A percentile compares a stretch with the other conserved stretches of the same genome.
Conservation (phyloP, 2,888 invertebrate genomes). For the Ophioninae sp. region DNA sequence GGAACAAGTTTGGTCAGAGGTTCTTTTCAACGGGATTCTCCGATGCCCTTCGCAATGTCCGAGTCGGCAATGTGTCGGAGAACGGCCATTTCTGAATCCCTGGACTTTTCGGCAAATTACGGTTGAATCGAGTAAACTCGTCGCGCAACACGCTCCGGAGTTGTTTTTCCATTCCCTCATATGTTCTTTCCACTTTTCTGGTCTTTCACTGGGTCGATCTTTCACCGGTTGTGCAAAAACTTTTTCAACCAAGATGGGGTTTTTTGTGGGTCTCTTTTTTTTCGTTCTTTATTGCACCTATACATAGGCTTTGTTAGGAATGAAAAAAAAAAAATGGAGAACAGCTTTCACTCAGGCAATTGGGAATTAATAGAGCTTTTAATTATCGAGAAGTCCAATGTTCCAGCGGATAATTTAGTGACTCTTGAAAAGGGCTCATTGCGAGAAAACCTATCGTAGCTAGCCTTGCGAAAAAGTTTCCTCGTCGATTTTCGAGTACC, state of each 20-base stretch:
- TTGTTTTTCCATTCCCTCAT: conserved; percentile 39
- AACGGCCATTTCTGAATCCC: conserved; percentile 3
- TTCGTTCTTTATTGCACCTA: neutral
- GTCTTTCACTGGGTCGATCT: neutral
- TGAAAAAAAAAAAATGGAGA: neutral
- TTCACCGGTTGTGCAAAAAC: neutral
- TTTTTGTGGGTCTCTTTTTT: neutral
- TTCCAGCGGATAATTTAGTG: neutral
- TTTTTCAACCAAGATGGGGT: neutral
- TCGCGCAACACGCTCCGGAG: conserved; percentile 62
- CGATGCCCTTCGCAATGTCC: neutral
- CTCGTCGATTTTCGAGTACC: neutral
- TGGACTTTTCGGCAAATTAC: conserved; percentile 65
- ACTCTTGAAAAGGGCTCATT: neutral
- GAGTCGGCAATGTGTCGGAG: neutral
- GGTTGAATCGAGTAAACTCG: conserved; percentile 63
- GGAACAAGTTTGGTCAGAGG: conserved; percentile 44
- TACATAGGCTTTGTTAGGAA: neutral
- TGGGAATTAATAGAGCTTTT: conserved; percentile 34
- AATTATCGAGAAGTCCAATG: conserved; percentile 7
- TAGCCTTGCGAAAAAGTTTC: neutral
- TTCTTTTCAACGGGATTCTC: conserved; percentile 9
- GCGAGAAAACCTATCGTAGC: neutral
- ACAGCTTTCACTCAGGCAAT: neutral
- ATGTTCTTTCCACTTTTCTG: neutral